Conservation (phyloP, 2,113 vertebrate species). For the Propithecus coquereli region DNA sequence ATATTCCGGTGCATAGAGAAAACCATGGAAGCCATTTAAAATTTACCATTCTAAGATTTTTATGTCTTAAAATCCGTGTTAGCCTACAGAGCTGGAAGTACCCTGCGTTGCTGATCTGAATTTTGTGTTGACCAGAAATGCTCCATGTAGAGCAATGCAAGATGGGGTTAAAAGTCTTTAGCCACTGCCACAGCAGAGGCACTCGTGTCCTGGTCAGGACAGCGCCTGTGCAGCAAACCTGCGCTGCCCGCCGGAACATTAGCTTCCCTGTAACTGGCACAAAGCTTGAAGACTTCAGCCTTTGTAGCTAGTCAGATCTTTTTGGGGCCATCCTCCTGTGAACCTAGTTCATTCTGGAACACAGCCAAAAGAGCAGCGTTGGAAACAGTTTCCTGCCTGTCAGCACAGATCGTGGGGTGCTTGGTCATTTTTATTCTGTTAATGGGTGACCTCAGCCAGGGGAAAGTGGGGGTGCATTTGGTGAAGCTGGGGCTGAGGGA, state of each 20-base stretch:
- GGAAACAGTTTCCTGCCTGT: neutral
- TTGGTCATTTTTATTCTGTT: neutral
- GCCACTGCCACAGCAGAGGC: neutral
- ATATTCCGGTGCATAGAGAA: neutral
- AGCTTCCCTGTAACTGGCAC: neutral
- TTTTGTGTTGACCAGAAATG: neutral
- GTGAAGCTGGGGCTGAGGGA: neutral
- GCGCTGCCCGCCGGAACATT: neutral
- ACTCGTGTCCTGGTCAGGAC: too few relatives aligned
- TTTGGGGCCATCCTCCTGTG: neutral
- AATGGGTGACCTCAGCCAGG: neutral
- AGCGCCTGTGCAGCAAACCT: too few relatives aligned
- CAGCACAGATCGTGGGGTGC: neutral
- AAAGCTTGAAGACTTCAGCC: neutral
- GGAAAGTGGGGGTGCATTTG: neutral
- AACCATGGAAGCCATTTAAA: neutral
- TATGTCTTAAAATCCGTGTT: neutral
- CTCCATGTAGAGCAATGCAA: neutral
- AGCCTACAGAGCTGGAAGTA: neutral
- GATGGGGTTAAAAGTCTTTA: neutral
- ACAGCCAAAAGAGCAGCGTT: neutral
- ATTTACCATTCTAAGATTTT: neutral
- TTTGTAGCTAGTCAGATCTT: neutral
- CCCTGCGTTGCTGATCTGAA: neutral
- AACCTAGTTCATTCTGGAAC: neutral